These are phyloP conservation scores for Hippopotamus amphibius DNA, from an alignment of 2,113 vertebrate species.

Conservation along the genomic window DNA sequence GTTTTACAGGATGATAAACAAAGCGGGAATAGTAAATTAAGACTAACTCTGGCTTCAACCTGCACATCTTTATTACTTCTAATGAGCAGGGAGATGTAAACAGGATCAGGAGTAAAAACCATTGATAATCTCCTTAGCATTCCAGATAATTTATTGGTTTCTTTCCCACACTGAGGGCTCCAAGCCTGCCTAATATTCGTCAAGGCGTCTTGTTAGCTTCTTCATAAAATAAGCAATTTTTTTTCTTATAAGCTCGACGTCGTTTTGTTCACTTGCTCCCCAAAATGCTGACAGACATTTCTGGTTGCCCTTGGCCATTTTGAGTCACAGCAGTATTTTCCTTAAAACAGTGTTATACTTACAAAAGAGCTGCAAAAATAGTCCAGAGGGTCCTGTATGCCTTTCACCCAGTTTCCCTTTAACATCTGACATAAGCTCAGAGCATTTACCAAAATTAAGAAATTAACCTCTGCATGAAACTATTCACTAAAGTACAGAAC, in stretches of 20 bases:
- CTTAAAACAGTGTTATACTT: background rate
- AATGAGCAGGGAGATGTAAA: slow-evolving; percentile 76
- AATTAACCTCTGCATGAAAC: background rate
- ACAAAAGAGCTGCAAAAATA: background rate
- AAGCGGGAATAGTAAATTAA: slow-evolving; percentile 71
- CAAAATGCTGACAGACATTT: background rate
- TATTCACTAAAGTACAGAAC: background rate
- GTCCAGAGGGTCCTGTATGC: background rate
- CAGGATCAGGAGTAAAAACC: slow-evolving; percentile 79
- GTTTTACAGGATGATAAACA: slow-evolving; percentile 72
- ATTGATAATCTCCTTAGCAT: slow-evolving; percentile 84
- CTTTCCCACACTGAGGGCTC: slow-evolving; percentile 81
- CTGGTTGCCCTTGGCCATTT: slow-evolving; percentile 62
- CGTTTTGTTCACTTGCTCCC: slow-evolving; percentile 60
- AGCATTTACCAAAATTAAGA: background rate
- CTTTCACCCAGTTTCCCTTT: background rate
- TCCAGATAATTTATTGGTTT: slow-evolving; percentile 72
- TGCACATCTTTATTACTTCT: slow-evolving; percentile 78
- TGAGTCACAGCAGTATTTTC: background rate
- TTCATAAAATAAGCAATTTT: slow-evolving; percentile 76
- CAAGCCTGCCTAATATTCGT: slow-evolving; percentile 78
- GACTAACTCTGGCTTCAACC: slow-evolving; percentile 67
- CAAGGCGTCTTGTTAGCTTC: slow-evolving; percentile 73
- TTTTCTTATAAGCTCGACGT: background rate
- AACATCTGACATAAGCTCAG: background rate